Percentiles rank a stretch among this genome's conserved stretches.
These are phyloP conservation scores for Ctenochaetus hawaiiensis DNA, from an alignment of 2,797 vertebrate genomes.

Conservation along the genomic window DNA sequence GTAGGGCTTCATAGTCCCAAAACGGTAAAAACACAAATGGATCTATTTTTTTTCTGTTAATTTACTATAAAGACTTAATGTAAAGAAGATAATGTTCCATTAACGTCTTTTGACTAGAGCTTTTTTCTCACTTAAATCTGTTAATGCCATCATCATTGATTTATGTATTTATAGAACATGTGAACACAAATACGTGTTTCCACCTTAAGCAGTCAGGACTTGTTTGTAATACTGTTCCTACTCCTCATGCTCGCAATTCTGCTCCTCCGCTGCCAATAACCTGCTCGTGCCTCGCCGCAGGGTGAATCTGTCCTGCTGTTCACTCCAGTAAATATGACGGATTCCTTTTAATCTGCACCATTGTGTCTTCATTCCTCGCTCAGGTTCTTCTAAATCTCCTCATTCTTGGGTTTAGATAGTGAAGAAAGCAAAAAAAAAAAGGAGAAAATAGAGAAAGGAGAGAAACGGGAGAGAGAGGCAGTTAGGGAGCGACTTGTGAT, in stretches of 20 bases:
- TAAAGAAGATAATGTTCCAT: slow-evolving; percentile 40
- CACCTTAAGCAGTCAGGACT: slow-evolving; percentile 28
- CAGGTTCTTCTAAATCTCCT: slow-evolving; percentile 45
- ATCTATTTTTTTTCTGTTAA: slow-evolving; percentile 24
- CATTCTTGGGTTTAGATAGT: slow-evolving; percentile 38
- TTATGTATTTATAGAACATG: background rate
- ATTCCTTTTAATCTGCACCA: slow-evolving; percentile 61
- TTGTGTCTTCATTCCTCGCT: slow-evolving; percentile 35
- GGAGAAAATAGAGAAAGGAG: background rate
- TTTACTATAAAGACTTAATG: slow-evolving; percentile 37
- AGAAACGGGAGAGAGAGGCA: background rate
- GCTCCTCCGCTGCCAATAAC: slow-evolving; percentile 49
- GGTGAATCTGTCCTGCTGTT: slow-evolving; percentile 54
- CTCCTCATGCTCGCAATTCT: slow-evolving; percentile 22
- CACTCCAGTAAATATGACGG: slow-evolving; percentile 58
- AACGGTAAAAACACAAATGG: slow-evolving; percentile 9
- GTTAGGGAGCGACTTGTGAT: slow-evolving; percentile 12
- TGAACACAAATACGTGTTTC: slow-evolving; percentile 47
- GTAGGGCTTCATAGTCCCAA: slow-evolving; percentile 7
- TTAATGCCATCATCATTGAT: slow-evolving; percentile 10
- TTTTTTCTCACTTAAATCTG: slow-evolving; percentile 9
- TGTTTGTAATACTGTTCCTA: slow-evolving; percentile 20
- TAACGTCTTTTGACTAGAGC: slow-evolving; percentile 9
- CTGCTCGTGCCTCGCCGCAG: slow-evolving; percentile 37
- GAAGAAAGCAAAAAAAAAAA: slow-evolving; percentile 23